Evolutionary conservation across 1,140 invertebrate species (phyloP), one percentile per base, ranked within the genome.

Genomic region (Thaumetopoea pityocampa): DNA sequence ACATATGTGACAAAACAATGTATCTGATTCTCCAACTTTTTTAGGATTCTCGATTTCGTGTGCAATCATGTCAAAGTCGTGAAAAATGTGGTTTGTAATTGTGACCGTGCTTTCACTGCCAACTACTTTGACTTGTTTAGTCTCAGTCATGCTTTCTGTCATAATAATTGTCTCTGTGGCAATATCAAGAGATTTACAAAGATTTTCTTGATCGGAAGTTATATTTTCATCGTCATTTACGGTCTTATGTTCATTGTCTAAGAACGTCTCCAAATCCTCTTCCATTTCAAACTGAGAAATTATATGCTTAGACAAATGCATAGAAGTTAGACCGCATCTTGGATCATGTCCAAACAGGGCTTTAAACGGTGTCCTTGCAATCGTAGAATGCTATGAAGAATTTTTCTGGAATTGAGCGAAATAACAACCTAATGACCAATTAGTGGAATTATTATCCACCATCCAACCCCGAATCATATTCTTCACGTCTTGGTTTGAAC

Each of bases 381-480:
- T 51, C 30, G 55, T 62, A 66, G 72, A 26, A 80, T 63, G 53
- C 33, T 61, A 46, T 51, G 67, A 53, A 67, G 66, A 38, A 28
- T 66, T 59, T 50, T 83, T 74, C 5, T 58, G 42, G 34, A 82
- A 73, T 33, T 69, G 43, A 6, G 61, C 63, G 45, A 66, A 62
- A 5, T 71, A 67, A 61, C 82, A 64, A 8, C 84, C 64, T 26
- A 86, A 73, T 24, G 69, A 69, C 28, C 66, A 63, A 29, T 63
- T 53, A 20, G 54, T 61, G 2, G 56, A 60, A 26, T 54, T 54
- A 14, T 54, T 54, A 37, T 54, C 51, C 7, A 26, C 20, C 45
- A 54, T 48, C 51, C 51, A 54, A 7, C 44, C 35, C 1, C 23
- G 44, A 29, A 54, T 44, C 51, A 54, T 49, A 36, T 44, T 54